Conservation (phyloP, 2,797 vertebrate species). For the Helarctos malayanus region DNA sequence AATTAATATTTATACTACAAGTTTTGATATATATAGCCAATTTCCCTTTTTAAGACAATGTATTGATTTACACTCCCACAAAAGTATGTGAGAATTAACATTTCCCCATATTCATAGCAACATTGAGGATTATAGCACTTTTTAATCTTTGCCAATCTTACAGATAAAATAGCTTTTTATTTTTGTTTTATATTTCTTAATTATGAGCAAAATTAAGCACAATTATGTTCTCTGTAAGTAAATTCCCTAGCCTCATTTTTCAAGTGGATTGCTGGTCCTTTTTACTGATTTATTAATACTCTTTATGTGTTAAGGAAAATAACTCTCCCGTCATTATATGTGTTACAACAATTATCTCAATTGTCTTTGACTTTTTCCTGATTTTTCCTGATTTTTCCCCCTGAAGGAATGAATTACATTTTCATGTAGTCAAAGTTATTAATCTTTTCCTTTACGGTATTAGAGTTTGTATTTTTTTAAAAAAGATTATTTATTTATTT, state of each 20-base stretch:
- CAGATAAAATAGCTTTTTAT: not conserved
- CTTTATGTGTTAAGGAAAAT: not conserved
- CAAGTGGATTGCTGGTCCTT: not conserved
- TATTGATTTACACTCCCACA: not conserved
- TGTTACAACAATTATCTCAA: not conserved
- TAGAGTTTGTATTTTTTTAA: not conserved
- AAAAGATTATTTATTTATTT: not conserved
- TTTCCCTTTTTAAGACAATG: not conserved
- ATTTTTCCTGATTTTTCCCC: not conserved
- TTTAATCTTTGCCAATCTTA: not conserved
- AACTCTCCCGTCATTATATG: not conserved
- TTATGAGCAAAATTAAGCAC: not conserved
- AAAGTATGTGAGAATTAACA: not conserved
- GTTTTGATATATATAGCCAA: not conserved
- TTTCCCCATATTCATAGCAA: not conserved
- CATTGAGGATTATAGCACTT: not conserved
- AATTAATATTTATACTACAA: not conserved
- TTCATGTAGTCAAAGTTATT: slow-evolving; percentile 7
- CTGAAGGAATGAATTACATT: not conserved
- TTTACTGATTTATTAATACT: not conserved
- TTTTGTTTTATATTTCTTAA: not conserved
- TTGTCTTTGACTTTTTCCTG: not conserved
- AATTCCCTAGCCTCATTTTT: not conserved
- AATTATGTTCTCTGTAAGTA: not conserved
- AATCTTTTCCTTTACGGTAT: slow-evolving; percentile 13